Evolutionary conservation across 2,888 invertebrate species (phyloP).

Genomic region (Gibbula magus): DNA sequence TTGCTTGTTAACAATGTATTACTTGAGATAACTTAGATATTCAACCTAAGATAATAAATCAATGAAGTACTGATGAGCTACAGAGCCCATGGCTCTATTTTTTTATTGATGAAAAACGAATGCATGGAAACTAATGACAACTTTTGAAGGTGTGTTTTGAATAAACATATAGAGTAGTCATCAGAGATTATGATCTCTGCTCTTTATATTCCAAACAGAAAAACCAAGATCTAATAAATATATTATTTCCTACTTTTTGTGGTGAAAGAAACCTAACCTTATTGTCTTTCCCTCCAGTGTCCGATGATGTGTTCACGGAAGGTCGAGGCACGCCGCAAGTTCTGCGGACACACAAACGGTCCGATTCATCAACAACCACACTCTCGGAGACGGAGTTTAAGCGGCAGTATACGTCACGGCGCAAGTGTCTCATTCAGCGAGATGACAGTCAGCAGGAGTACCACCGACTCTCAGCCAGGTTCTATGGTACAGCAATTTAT

Average conservation of each 20-base stretch:
- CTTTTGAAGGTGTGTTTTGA: no score
- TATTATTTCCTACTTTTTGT: no score
- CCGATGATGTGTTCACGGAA: conserved; percentile 47
- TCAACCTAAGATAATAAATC: no score
- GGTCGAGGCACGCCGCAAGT: conserved; percentile 2
- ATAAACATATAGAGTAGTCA: no score
- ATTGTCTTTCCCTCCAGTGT: background rate
- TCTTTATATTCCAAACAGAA: background rate
- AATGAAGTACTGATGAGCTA: no score
- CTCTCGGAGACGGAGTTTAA: conserved; percentile 64
- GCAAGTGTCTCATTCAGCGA: conserved; percentile 61
- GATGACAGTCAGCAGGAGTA: conserved; percentile 67
- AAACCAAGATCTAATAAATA: no score
- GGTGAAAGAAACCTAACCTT: background rate
- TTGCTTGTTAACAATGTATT: no score
- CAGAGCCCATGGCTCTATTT: no score
- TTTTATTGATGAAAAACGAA: no score
- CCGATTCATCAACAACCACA: conserved; percentile 61
- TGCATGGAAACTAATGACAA: no score
- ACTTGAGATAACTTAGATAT: no score
- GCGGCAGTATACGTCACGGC: conserved; percentile 50
- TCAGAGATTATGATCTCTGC: no score
- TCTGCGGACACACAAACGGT: conserved; percentile 50
- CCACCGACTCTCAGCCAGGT: conserved; percentile 56
- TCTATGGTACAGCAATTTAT: conserved; percentile 52